phyloP scores from a whole-genome alignment of 1,140 invertebrate species.

The Octopus sinensis region DNA sequence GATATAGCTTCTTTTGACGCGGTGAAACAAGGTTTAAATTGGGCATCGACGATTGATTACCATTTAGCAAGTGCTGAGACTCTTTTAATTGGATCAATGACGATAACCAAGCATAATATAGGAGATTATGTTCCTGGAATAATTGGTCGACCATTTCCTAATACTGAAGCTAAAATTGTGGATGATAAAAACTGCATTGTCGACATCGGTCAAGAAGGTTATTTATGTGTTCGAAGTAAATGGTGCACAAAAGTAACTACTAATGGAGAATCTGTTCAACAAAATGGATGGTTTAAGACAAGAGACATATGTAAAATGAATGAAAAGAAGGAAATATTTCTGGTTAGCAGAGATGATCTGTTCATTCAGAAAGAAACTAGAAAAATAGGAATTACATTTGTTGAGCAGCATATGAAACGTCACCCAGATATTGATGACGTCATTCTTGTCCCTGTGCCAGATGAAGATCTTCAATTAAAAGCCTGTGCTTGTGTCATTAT shows the following conservation, averaged over 20 bases:
- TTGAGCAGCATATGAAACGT: neutral
- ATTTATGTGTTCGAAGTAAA: neutral
- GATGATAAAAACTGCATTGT: neutral
- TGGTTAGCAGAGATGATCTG: neutral
- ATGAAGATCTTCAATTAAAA: neutral
- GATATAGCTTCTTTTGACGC: neutral
- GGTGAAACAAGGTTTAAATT: neutral
- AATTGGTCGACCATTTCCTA: neutral
- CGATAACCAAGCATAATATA: neutral
- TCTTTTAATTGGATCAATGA: neutral
- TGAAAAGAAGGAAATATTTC: neutral
- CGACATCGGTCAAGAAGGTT: neutral
- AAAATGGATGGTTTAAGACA: neutral
- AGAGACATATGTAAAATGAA: neutral
- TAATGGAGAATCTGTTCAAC: neutral
- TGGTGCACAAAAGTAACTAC: neutral
- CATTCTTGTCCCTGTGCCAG: neutral
- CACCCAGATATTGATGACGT: neutral
- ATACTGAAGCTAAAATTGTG: neutral
- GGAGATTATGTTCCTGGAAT: neutral
- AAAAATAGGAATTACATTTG: neutral
- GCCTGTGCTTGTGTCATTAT: neutral
- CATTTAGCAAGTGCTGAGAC: neutral
- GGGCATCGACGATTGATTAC: neutral
- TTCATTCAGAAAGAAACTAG: neutral